phyloP scores from a whole-genome alignment of 2,888 invertebrate species.

The Eupithecia centaureata region DNA sequence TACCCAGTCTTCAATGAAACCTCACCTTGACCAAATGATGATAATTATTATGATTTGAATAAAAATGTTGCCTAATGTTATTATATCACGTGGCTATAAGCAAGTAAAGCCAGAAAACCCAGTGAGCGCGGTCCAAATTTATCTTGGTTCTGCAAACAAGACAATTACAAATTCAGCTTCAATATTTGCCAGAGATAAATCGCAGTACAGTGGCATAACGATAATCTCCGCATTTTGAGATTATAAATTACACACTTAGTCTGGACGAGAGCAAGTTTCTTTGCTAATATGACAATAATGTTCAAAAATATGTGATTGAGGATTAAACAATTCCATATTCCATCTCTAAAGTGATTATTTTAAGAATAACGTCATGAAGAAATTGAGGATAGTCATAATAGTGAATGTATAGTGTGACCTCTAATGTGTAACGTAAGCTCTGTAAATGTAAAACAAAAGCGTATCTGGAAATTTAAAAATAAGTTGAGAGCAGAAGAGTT shows the following conservation, averaged over 20 bases:
- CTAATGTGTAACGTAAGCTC: too few species aligned
- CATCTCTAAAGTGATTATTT: too few species aligned
- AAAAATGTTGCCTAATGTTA: slow-evolving; percentile 18
- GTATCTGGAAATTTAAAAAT: neutral
- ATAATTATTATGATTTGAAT: slow-evolving; percentile 19
- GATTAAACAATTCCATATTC: neutral
- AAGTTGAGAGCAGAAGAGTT: neutral
- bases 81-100: slow-evolving; percentile 23
- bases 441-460: slow-evolving; percentile 7
- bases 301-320: slow-evolving; percentile 1
- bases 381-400: neutral
- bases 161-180: slow-evolving; percentile 72
- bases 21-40: slow-evolving; percentile 16
- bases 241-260: slow-evolving; percentile 48
- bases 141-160: slow-evolving; percentile 71
- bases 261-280: slow-evolving; percentile 36
- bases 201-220: slow-evolving; percentile 66
- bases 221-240: slow-evolving; percentile 56
- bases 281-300: slow-evolving; percentile 25
- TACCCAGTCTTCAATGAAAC: neutral
- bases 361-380: neutral
- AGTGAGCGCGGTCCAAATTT: slow-evolving; percentile 64
- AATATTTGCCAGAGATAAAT: slow-evolving; percentile 78
- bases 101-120: slow-evolving; percentile 48
- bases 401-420: too few species aligned